Evolutionary conservation across 2,113 vertebrate species (phyloP).

Genomic region (Syrrhaptes paradoxus): DNA sequence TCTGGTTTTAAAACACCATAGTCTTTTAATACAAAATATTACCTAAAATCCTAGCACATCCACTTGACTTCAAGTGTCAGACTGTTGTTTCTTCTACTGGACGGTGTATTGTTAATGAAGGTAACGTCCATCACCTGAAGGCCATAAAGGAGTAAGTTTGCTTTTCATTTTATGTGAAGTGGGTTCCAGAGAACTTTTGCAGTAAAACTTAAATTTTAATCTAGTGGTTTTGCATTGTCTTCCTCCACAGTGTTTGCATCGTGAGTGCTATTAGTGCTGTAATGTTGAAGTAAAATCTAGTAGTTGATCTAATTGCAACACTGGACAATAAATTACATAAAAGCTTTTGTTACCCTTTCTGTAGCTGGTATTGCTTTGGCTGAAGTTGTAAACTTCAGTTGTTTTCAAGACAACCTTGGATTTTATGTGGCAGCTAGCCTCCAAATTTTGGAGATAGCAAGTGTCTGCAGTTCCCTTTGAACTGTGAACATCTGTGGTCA

Average conservation of each 20-base stretch:
- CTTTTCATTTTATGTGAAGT: not conserved
- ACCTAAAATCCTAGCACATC: not conserved
- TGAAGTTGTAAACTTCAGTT: not conserved
- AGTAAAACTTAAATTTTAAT: not conserved
- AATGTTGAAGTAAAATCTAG: not conserved
- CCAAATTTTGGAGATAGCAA: not conserved
- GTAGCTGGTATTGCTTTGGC: not conserved
- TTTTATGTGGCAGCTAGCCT: not conserved
- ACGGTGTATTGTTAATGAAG: not conserved
- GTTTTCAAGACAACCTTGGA: not conserved
- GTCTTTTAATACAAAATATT: not conserved
- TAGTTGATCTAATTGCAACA: not conserved
- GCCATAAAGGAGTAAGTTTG: not conserved
- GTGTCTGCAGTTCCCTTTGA: not conserved
- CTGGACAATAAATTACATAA: not conserved
- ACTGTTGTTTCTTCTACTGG: not conserved
- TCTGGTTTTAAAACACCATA: not conserved
- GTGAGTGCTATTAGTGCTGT: not conserved
- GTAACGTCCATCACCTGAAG: not conserved
- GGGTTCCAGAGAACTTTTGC: not conserved
- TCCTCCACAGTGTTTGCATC: not conserved
- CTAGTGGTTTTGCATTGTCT: not conserved
- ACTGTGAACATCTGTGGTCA: not conserved
- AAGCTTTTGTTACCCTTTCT: not conserved
- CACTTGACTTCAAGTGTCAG: not conserved